Conservation (phyloP, 2,888 invertebrate species). For the Heteromurus nitidus region DNA sequence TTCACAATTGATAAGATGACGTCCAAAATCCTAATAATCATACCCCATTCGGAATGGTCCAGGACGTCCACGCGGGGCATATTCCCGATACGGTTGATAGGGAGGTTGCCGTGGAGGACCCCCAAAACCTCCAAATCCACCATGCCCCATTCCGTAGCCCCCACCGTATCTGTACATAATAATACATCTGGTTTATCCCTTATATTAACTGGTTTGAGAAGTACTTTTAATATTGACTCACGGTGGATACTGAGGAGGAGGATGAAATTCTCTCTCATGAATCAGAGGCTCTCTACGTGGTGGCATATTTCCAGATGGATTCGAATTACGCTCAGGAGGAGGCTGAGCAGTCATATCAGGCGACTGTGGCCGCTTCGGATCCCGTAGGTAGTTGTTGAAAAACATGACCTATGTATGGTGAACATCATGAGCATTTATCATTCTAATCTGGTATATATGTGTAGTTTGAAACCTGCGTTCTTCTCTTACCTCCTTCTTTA, state of each 20-base stretch:
- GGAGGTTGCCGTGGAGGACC: slow-evolving; percentile 72
- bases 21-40: slow-evolving; percentile 49
- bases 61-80: slow-evolving; percentile 77
- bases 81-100: slow-evolving; percentile 69
- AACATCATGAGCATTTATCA: neutral
- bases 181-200: neutral
- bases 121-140: slow-evolving; percentile 75
- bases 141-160: slow-evolving; percentile 73
- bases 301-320: slow-evolving; percentile 71
- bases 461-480: neutral
- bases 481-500: slow-evolving; percentile 88
- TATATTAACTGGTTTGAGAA: too few relatives aligned
- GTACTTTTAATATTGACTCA: too few relatives aligned
- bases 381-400: slow-evolving; percentile 96
- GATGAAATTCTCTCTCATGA: slow-evolving; percentile 70
- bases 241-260: slow-evolving; percentile 65
- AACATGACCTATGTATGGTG: slow-evolving; percentile 83
- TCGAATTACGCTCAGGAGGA: slow-evolving; percentile 72
- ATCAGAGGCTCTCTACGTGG: slow-evolving; percentile 70
- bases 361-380: slow-evolving; percentile 94
- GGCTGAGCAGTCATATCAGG: slow-evolving; percentile 78
- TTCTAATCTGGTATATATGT: neutral
- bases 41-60: slow-evolving; percentile 67
- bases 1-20: slow-evolving; percentile 23
- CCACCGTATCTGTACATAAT: slow-evolving; percentile 61